Conservation (phyloP, 2,888 invertebrate genomes). For the Agonopterix alstromeriana region DNA sequence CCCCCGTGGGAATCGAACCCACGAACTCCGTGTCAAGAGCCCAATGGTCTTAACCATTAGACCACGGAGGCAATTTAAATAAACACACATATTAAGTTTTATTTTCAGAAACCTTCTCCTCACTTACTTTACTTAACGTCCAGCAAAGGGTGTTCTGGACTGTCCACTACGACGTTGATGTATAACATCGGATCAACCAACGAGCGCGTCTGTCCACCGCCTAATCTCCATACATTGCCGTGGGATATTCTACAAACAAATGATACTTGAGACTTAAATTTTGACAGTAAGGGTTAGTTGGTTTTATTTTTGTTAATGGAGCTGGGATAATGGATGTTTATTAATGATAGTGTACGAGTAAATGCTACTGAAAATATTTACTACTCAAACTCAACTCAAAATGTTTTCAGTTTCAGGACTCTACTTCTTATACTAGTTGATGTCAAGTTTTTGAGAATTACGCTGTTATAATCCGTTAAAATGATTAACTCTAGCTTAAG, state of each 20-base stretch:
- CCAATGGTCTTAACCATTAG: too few species aligned
- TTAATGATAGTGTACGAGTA: too few species aligned
- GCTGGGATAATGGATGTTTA: background rate
- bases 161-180: constrained; percentile 72
- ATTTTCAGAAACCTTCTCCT: constrained; percentile 26
- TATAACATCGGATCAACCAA: constrained; percentile 72
- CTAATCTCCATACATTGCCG: constrained; percentile 74
- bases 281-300: constrained; percentile 3
- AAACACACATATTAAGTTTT: too few species aligned
- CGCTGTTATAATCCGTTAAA: too few species aligned
- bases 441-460: too few species aligned
- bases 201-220: constrained; percentile 68
- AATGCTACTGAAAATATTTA: background rate
- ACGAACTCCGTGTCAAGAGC: too few species aligned
- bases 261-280: constrained; percentile 64
- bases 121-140: constrained; percentile 8
- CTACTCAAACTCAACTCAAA: background rate
- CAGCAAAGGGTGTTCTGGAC: constrained; percentile 59
- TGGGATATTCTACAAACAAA: constrained; percentile 71
- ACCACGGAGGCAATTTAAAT: too few species aligned
- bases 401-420: too few species aligned
- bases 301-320: background rate
- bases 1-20: too few species aligned
- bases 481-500: too few species aligned
- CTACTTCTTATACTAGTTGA: too few species aligned